These are phyloP conservation scores for Phrynocephalus forsythii DNA, from an alignment of 2,797 vertebrate genomes.

Conservation along the genomic window DNA sequence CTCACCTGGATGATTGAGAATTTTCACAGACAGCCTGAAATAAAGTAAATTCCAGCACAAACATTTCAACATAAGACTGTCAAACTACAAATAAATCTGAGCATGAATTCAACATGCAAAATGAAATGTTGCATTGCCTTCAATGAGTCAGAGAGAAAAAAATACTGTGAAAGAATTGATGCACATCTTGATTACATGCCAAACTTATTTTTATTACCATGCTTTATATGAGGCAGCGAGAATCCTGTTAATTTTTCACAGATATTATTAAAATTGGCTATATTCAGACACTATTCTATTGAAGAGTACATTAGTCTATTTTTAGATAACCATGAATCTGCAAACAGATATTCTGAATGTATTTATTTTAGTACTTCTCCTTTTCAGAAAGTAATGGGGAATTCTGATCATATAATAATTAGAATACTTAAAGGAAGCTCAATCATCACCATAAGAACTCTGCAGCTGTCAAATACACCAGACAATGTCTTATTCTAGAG, in stretches of 20 bases:
- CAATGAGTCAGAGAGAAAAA: background rate
- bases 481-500: background rate
- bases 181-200: background rate
- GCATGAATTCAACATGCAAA: background rate
- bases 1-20: no score
- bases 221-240: constrained; percentile 17
- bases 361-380: constrained; percentile 35
- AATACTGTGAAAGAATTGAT: background rate
- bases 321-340: constrained; percentile 29
- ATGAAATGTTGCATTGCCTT: background rate
- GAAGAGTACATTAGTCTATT: background rate
- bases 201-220: background rate
- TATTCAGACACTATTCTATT: background rate
- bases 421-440: background rate
- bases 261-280: background rate
- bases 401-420: background rate
- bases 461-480: background rate
- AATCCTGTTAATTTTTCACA: background rate
- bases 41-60: background rate
- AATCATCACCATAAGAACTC: background rate
- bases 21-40: background rate
- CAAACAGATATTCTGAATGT: constrained; percentile 12
- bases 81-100: background rate
- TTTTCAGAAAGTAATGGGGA: background rate
- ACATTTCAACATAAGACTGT: background rate